A percentile compares a stretch with the other conserved stretches of the same genome.
These are phyloP conservation scores for Mythimna loreyi DNA, from an alignment of 2,888 invertebrate species.

Conservation along the genomic window DNA sequence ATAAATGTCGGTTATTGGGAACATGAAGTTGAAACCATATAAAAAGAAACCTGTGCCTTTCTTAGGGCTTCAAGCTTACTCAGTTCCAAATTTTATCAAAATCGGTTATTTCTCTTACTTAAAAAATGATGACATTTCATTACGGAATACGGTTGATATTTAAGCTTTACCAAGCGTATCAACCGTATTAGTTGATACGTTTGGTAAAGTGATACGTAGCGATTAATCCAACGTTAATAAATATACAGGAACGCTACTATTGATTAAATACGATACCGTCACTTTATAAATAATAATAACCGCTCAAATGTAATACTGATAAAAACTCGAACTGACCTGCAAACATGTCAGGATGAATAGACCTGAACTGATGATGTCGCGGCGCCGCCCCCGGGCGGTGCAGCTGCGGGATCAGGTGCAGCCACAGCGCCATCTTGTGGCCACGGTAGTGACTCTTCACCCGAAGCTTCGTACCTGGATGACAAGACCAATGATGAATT, in stretches of 20 bases:
- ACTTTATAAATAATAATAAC: not conserved
- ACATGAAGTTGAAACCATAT: too few species aligned
- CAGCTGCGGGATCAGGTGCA: constrained; percentile 96
- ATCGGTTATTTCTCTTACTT: too few species aligned
- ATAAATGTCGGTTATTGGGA: too few species aligned
- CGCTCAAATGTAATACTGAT: not conserved
- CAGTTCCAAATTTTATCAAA: too few species aligned
- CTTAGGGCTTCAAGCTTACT: too few species aligned
- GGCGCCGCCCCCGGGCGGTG: constrained; percentile 93
- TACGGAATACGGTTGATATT: not conserved
- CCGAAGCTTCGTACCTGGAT: constrained; percentile 92
- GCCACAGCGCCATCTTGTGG: constrained; percentile 97
- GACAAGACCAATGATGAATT: not conserved
- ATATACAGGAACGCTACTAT: too few species aligned
- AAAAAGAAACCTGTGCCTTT: too few species aligned
- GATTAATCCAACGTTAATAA: not conserved
- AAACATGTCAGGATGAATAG: constrained; percentile 93
- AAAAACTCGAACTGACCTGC: constrained; percentile 90
- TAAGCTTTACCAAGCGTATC: too few species aligned
- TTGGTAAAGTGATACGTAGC: too few species aligned
- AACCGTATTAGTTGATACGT: not conserved
- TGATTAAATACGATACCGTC: not conserved
- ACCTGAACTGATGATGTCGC: constrained; percentile 94
- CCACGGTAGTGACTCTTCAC: constrained; percentile 96
- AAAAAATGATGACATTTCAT: not conserved